Evolutionary conservation across 2,888 invertebrate species (phyloP), one percentile per base, ranked within the genome.

Genomic region (Metopia argyrocephala): DNA sequence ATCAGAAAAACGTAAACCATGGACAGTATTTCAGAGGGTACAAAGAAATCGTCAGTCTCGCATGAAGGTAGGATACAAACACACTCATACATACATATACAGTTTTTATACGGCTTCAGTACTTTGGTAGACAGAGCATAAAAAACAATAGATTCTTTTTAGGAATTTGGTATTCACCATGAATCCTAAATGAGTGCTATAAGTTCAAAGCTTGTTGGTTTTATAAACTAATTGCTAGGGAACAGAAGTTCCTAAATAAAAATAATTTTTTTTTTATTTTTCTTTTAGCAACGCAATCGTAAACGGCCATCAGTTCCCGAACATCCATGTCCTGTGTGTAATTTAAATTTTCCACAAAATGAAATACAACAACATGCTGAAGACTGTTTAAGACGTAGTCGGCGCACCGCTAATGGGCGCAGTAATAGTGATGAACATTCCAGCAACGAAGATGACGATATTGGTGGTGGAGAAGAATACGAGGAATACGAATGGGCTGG

Each of bases 401-500:
- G 90, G 85, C 88, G 89, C n/a, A 88, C 86, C 31, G 59, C 56
- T 3, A 84, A 82, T 76, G 83, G 83, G 0, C 76, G 80, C 27
- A 65, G 81, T 25, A 78, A 75, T 31, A 78, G 78, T 25, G 83
- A 78, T 15, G 84, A 84, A 25, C 61, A 75, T 75, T 86, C 86
- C 18, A 92, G 93, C 79, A 94, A 94, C 82, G 89, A 88, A 21
- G 92, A 93, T 66, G 94, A 94, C 75, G 96, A 96, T 75, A 96
- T 96, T 90, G 90, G 91, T 75, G 96, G 96, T 89, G 90, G 91
- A 21, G 92, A 92, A 78, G 92, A 91, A 62, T 94, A 92, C 87
- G 95, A 97, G 84, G 97, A 97, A 87, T 98, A 97, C 90, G 95
- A 96, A 87, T 97, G 97, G 97, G 96, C 97, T 28, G 97, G 97